A percentile compares a stretch with the other conserved stretches of the same genome.
These are phyloP conservation scores for Proteles cristata DNA, from an alignment of 2,113 vertebrate species.

Conservation along the genomic window DNA sequence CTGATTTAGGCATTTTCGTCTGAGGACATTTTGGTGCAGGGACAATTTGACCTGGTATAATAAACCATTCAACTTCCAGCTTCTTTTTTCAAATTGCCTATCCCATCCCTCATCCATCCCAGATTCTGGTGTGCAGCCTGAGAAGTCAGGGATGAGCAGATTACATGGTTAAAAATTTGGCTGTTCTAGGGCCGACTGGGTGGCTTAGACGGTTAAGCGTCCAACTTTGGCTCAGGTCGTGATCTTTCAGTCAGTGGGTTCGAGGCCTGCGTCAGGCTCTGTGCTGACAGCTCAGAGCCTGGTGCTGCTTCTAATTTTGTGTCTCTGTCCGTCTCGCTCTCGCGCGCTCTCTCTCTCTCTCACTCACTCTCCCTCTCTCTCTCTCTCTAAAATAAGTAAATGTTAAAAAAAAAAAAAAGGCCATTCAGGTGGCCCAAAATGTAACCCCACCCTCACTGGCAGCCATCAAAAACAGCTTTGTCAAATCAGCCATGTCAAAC, in stretches of 20 bases:
- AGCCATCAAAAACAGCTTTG: conserved; percentile 36
- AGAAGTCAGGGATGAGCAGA: not conserved
- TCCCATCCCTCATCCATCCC: not conserved
- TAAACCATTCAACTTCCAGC: conserved; percentile 37
- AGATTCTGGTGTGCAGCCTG: not conserved
- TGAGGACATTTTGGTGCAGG: conserved; percentile 50
- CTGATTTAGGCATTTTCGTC: conserved; percentile 50
- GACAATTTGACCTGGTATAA: conserved; percentile 31
- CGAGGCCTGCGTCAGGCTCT: too few relatives aligned
- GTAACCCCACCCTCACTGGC: not conserved
- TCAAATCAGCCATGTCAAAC: not conserved
- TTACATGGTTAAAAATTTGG: not conserved
- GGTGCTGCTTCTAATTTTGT: too few relatives aligned
- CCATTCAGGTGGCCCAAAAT: conserved; percentile 7
- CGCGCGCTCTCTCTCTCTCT: too few relatives aligned
- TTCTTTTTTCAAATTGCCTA: conserved; percentile 28
- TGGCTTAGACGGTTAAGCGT: too few relatives aligned
- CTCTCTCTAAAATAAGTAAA: too few relatives aligned
- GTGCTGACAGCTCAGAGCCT: too few relatives aligned
- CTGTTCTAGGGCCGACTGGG: not conserved
- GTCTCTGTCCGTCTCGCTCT: too few relatives aligned
- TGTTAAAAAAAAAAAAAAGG: conserved; percentile 28
- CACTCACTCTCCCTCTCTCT: too few relatives aligned
- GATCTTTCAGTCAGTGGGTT: too few relatives aligned
- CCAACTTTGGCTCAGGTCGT: too few relatives aligned